Percentiles rank a stretch among this genome's conserved stretches.
phyloP scores from a whole-genome alignment of 2,113 vertebrate genomes.

The Scartelaos histophorus region DNA sequence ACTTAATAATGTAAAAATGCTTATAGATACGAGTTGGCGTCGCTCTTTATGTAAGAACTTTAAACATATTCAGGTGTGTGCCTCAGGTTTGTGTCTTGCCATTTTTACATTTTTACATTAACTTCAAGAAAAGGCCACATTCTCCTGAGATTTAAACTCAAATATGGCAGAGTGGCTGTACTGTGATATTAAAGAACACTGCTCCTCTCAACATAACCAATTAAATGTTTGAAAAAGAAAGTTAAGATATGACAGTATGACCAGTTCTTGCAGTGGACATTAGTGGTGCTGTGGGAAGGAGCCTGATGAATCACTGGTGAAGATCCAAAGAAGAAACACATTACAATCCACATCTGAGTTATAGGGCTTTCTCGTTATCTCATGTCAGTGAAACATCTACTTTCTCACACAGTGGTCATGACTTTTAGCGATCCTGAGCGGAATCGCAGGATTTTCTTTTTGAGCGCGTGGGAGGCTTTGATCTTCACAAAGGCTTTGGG shows the following conservation, averaged over 20 bases:
- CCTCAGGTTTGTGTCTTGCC: no score
- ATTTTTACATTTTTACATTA: no score
- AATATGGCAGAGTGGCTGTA: no score
- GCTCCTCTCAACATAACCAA: no score
- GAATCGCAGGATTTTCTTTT: slow-evolving; percentile 91
- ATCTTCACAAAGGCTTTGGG: slow-evolving; percentile 89
- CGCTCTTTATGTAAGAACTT: no score
- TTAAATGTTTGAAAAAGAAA: background rate
- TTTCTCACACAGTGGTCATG: slow-evolving; percentile 89
- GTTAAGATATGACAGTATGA: background rate
- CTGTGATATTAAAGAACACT: no score
- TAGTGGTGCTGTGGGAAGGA: background rate
- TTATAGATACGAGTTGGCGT: no score
- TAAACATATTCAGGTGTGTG: no score
- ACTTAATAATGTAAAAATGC: no score
- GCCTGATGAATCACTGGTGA: background rate
- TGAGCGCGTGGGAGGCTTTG: slow-evolving; percentile 91
- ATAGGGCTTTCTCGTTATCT: background rate
- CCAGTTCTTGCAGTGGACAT: background rate
- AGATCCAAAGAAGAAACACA: background rate
- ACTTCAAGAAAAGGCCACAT: no score
- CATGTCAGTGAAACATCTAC: background rate
- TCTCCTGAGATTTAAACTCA: no score
- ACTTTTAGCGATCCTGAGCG: slow-evolving; percentile 91
- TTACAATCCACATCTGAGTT: background rate